Evolutionary conservation across 2,888 invertebrate genomes (phyloP).

Genomic region (Heterodera filipjevi): DNA sequence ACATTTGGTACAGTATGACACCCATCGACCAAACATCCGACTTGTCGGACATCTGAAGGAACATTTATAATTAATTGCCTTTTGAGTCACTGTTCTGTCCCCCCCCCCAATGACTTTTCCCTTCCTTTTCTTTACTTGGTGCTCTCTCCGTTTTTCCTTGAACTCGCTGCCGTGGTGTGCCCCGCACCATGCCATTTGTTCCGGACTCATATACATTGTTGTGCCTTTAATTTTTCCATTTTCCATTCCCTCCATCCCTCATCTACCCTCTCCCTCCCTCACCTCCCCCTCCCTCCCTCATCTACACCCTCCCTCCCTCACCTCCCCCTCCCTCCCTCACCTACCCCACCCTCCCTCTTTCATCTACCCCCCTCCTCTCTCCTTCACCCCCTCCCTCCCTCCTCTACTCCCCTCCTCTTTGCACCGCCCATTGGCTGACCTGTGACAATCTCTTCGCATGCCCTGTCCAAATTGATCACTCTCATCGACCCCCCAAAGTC

Average conservation of each 20-base stretch:
- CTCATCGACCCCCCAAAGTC: constrained; percentile 26
- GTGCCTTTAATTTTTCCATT: neutral
- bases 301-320: too few species aligned
- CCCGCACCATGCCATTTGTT: constrained; percentile 26
- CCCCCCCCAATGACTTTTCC: too few species aligned
- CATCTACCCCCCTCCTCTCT: too few species aligned
- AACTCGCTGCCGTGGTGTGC: constrained; percentile 3
- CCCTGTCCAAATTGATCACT: neutral
- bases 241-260: neutral
- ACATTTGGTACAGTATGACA: constrained; percentile 26
- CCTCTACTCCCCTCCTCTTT: neutral
- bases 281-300: too few species aligned
- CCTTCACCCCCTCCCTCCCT: too few species aligned
- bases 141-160: constrained; percentile 9
- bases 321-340: neutral
- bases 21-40: constrained; percentile 24
- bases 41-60: constrained; percentile 3
- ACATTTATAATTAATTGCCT: neutral
- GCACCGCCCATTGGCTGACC: neutral
- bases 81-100: too few species aligned
- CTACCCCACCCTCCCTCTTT: neutral
- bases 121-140: neutral
- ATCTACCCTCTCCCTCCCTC: neutral
- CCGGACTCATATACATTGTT: constrained; percentile 27
- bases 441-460: constrained; percentile 24